Conservation (phyloP, 2,113 vertebrate species). For the Callospermophilus lateralis region DNA sequence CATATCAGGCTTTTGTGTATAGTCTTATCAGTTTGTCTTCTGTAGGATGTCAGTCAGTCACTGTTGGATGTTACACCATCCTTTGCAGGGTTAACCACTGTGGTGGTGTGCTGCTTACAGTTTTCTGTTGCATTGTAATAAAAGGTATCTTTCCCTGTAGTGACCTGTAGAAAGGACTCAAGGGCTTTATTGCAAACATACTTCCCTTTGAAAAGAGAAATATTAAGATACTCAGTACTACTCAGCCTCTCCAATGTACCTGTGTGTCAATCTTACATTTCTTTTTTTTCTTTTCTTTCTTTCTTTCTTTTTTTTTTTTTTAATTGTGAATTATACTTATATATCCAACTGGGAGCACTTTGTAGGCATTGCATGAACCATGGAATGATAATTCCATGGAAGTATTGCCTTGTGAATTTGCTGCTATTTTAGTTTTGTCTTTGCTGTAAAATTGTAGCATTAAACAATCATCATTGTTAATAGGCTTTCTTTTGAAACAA, state of each 20-base stretch:
- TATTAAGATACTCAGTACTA: constrained; percentile 83
- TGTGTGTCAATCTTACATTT: constrained; percentile 87
- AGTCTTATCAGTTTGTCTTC: constrained; percentile 65
- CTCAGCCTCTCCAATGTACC: constrained; percentile 86
- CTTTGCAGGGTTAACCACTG: constrained; percentile 88
- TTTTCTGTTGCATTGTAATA: constrained; percentile 80
- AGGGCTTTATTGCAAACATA: constrained; percentile 79
- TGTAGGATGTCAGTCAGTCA: constrained; percentile 84
- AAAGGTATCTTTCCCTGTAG: constrained; percentile 81
- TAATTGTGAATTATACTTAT: constrained; percentile 90
- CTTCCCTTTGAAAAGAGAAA: constrained; percentile 80
- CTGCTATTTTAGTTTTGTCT: constrained; percentile 95
- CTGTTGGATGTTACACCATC: constrained; percentile 83
- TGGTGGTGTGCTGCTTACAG: constrained; percentile 89
- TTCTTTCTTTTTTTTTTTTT: background rate
- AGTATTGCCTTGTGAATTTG: constrained; percentile 92
- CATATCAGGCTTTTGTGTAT: constrained; percentile 73
- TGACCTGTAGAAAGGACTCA: constrained; percentile 78
- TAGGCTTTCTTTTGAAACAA: constrained; percentile 87
- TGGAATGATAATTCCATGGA: constrained; percentile 87
- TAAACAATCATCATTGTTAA: constrained; percentile 96
- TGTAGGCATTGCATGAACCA: constrained; percentile 92
- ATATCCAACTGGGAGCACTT: constrained; percentile 97
- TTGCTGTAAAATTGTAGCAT: constrained; percentile 96
- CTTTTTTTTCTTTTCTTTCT: background rate